phyloP scores from a whole-genome alignment of 2,888 invertebrate species.

The Tromatobia lineatoria region DNA sequence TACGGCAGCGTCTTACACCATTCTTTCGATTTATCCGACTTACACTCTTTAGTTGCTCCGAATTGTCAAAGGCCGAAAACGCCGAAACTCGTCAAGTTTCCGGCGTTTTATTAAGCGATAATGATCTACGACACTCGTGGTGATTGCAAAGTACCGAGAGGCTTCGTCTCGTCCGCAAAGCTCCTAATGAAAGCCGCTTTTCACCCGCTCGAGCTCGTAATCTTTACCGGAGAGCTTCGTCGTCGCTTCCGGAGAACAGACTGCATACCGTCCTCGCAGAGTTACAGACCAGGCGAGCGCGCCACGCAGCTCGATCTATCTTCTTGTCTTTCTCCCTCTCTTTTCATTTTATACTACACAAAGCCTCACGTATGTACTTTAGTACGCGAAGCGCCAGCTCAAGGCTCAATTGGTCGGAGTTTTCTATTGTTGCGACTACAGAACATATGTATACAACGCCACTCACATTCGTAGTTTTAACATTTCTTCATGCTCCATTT shows the following conservation, averaged over 20 bases:
- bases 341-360: neutral
- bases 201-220: conserved; percentile 13
- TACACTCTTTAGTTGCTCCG: neutral
- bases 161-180: no score
- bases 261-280: conserved; percentile 9
- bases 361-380: conserved; percentile 20
- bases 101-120: neutral
- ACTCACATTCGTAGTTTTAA: neutral
- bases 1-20: neutral
- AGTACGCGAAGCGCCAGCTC: conserved; percentile 20
- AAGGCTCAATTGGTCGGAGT: conserved; percentile 27
- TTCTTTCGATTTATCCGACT: neutral
- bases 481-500: neutral
- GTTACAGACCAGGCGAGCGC: conserved; percentile 10
- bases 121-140: conserved; percentile 11
- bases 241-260: conserved; percentile 38
- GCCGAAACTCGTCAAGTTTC: neutral
- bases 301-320: conserved; percentile 21
- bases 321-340: conserved; percentile 15
- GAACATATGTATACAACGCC: neutral
- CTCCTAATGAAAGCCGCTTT: conserved; percentile 24
- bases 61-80: conserved; percentile 16
- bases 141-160: conserved; percentile 6
- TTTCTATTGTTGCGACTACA: conserved; percentile 23
- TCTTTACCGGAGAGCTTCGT: conserved; percentile 34